A percentile compares a stretch with the other conserved stretches of the same genome.
These are phyloP conservation scores for Aleiodes alternator DNA, from an alignment of 2,888 invertebrate species.

Conservation along the genomic window DNA sequence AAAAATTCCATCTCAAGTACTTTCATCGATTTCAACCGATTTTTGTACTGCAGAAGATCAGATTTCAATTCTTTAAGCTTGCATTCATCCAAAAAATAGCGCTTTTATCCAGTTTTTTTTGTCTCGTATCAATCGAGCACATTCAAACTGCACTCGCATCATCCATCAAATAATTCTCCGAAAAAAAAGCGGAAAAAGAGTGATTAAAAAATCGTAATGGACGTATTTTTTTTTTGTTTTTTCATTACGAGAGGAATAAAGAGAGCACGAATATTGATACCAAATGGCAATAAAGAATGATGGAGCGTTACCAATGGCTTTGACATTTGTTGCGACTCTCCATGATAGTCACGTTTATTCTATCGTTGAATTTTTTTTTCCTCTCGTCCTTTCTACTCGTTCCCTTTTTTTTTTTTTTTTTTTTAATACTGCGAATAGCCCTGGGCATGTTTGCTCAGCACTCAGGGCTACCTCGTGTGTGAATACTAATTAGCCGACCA, in stretches of 20 bases:
- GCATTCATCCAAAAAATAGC: too few relatives aligned
- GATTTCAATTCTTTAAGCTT: too few relatives aligned
- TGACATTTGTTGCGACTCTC: conserved; percentile 39
- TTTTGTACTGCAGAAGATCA: too few relatives aligned
- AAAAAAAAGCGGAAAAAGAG: not conserved
- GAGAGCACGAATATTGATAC: conserved; percentile 35
- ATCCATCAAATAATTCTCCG: not conserved
- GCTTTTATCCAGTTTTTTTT: too few relatives aligned
- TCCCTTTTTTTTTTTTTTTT: conserved; percentile 45
- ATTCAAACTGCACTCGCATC: too few relatives aligned
- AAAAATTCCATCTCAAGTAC: too few relatives aligned
- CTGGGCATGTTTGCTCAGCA: conserved; percentile 61
- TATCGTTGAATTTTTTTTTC: conserved; percentile 18
- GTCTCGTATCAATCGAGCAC: too few relatives aligned
- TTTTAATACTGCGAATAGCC: conserved; percentile 54
- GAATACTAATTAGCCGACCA: conserved; percentile 64
- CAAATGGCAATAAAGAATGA: conserved; percentile 17
- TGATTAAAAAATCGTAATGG: not conserved
- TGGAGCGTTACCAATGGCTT: conserved; percentile 21
- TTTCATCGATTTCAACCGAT: too few relatives aligned
- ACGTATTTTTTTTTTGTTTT: not conserved
- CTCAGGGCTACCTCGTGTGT: conserved; percentile 63
- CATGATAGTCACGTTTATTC: conserved; percentile 23
- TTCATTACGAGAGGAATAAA: not conserved
- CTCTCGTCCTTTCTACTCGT: conserved; percentile 33